Percentiles rank a stretch among this genome's conserved stretches.
phyloP scores from a whole-genome alignment of 2,113 vertebrate genomes.

The Seriola quinqueradiata region DNA sequence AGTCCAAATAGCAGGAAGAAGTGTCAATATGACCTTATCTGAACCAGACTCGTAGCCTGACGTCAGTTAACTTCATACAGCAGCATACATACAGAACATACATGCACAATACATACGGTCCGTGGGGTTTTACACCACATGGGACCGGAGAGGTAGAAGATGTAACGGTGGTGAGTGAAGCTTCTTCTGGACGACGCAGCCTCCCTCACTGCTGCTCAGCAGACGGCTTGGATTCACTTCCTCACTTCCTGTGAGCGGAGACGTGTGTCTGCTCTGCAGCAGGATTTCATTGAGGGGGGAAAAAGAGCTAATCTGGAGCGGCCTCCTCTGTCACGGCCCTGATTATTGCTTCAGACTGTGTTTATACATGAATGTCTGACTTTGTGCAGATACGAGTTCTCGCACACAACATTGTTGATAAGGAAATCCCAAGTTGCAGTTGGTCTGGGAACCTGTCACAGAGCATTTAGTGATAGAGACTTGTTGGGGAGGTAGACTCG shows the following conservation, averaged over 20 bases:
- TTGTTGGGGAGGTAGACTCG: no score
- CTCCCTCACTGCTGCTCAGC: constrained; percentile 21
- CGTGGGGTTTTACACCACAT: neutral
- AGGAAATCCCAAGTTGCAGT: neutral
- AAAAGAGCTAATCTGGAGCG: no score
- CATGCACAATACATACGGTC: neutral
- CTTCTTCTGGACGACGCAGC: neutral
- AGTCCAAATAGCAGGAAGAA: neutral
- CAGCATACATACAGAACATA: no score
- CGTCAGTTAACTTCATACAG: neutral
- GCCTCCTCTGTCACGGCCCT: neutral
- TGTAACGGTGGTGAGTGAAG: neutral
- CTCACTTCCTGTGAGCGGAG: constrained; percentile 10
- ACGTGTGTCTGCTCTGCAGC: neutral
- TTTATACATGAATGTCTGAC: neutral
- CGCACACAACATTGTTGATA: neutral
- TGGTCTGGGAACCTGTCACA: neutral
- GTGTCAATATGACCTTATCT: neutral
- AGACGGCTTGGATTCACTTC: constrained; percentile 43
- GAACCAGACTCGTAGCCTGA: neutral
- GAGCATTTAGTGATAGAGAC: no score
- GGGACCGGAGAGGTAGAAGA: neutral
- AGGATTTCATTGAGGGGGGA: constrained; percentile 6
- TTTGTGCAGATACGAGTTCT: neutral
- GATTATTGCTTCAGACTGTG: no score